Evolutionary conservation across 2,888 invertebrate genomes (phyloP).

Genomic region (Hypselothyrea guttata): DNA sequence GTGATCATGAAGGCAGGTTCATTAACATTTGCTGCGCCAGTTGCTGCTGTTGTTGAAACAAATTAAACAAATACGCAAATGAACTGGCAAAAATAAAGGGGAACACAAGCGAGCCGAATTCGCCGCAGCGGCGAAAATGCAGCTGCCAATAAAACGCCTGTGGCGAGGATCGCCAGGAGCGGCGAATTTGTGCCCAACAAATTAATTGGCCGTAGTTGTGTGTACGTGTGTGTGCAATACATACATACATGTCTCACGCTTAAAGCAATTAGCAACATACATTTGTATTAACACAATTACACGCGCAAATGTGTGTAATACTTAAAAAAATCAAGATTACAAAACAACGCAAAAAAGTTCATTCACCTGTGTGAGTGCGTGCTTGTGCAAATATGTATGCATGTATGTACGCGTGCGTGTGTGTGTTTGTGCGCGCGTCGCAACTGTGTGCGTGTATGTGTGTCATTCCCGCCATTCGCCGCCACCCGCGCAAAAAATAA

Average conservation of each 20-base stretch:
- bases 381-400: slow-evolving; percentile 16
- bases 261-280: slow-evolving; percentile 48
- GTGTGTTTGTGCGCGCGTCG: slow-evolving; percentile 46
- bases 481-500: slow-evolving; percentile 37
- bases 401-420: slow-evolving; percentile 25
- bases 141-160: slow-evolving; percentile 21
- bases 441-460: slow-evolving; percentile 13
- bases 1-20: slow-evolving; percentile 46
- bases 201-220: no score
- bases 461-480: slow-evolving; percentile 64
- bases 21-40: slow-evolving; percentile 59
- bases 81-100: slow-evolving; percentile 41
- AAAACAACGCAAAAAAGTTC: slow-evolving; percentile 77
- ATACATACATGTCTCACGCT: no score
- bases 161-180: slow-evolving; percentile 17
- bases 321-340: slow-evolving; percentile 62
- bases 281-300: slow-evolving; percentile 13
- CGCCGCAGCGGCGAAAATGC: slow-evolving; percentile 30
- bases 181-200: no score
- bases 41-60: slow-evolving; percentile 55
- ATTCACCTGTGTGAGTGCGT: slow-evolving; percentile 74
- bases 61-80: slow-evolving; percentile 66
- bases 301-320: background rate
- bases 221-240: no score
- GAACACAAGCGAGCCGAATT: slow-evolving; percentile 36